Conservation (phyloP, 2,113 vertebrate species). For the Ellobius talpinus region DNA sequence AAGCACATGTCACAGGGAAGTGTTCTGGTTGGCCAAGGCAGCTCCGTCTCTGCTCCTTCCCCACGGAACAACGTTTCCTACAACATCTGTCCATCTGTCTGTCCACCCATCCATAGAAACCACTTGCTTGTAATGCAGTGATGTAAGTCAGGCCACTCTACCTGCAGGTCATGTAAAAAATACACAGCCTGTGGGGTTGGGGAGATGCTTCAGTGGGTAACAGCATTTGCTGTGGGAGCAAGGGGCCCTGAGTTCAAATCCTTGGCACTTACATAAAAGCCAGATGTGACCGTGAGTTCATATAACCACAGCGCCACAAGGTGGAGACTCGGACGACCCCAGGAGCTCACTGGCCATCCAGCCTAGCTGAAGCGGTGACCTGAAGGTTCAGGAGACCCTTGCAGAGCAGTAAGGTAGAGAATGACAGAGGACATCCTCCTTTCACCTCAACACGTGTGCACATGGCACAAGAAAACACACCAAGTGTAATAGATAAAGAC, state of each 20-base stretch:
- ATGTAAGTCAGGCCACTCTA: background rate
- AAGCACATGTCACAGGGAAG: background rate
- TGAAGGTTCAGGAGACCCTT: background rate
- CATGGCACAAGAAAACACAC: background rate
- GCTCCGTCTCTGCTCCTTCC: background rate
- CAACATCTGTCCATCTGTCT: background rate
- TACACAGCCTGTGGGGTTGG: too few relatives aligned
- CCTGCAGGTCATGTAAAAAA: background rate
- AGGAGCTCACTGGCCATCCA: background rate
- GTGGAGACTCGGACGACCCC: background rate
- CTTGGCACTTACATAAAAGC: background rate
- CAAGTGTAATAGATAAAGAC: background rate
- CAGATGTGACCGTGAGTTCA: background rate
- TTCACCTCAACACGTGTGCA: background rate
- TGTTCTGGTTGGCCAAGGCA: background rate
- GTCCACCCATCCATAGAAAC: background rate
- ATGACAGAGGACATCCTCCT: background rate
- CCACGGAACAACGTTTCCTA: background rate
- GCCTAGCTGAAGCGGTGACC: background rate
- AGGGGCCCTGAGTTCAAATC: background rate
- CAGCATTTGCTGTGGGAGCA: background rate
- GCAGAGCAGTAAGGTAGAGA: background rate
- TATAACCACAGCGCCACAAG: background rate
- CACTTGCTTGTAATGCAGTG: background rate
- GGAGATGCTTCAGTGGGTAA: too few relatives aligned